Conservation (phyloP, 2,113 vertebrate species). For the Sturnira hondurensis region DNA sequence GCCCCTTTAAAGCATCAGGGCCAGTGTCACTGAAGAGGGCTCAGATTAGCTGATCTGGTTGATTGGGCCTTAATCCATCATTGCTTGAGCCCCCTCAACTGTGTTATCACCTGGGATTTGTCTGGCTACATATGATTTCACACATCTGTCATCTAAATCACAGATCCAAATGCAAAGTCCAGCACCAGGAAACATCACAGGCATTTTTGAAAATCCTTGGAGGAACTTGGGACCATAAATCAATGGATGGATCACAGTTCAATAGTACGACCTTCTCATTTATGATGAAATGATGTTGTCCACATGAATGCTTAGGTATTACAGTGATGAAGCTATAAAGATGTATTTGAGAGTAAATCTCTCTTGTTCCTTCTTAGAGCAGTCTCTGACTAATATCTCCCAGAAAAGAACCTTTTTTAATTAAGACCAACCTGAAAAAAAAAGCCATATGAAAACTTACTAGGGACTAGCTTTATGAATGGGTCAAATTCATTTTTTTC, state of each 20-base stretch:
- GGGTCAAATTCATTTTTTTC: background rate
- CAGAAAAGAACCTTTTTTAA: slow-evolving; percentile 30
- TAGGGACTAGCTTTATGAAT: background rate
- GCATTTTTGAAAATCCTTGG: slow-evolving; percentile 81
- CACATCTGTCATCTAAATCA: slow-evolving; percentile 82
- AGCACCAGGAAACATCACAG: slow-evolving; percentile 75
- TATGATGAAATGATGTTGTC: slow-evolving; percentile 69
- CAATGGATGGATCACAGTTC: slow-evolving; percentile 78
- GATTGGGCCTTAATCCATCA: slow-evolving; percentile 75
- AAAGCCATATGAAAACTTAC: background rate
- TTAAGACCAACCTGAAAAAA: background rate
- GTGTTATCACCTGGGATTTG: slow-evolving; percentile 80
- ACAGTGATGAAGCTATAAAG: slow-evolving; percentile 48
- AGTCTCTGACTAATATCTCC: background rate
- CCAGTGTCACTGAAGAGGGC: slow-evolving; percentile 57
- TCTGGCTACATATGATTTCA: slow-evolving; percentile 81
- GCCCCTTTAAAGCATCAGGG: slow-evolving; percentile 63
- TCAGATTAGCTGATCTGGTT: slow-evolving; percentile 74
- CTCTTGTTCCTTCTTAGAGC: background rate
- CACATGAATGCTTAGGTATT: slow-evolving; percentile 46
- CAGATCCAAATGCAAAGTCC: slow-evolving; percentile 81
- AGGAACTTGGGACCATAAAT: slow-evolving; percentile 78
- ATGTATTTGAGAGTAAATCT: slow-evolving; percentile 48
- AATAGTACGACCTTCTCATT: slow-evolving; percentile 63
- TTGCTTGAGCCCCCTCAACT: slow-evolving; percentile 70